Percentiles rank a stretch among this genome's conserved stretches.
phyloP scores from a whole-genome alignment of 2,797 vertebrate species.

The Scolopax bukidnonensis region DNA sequence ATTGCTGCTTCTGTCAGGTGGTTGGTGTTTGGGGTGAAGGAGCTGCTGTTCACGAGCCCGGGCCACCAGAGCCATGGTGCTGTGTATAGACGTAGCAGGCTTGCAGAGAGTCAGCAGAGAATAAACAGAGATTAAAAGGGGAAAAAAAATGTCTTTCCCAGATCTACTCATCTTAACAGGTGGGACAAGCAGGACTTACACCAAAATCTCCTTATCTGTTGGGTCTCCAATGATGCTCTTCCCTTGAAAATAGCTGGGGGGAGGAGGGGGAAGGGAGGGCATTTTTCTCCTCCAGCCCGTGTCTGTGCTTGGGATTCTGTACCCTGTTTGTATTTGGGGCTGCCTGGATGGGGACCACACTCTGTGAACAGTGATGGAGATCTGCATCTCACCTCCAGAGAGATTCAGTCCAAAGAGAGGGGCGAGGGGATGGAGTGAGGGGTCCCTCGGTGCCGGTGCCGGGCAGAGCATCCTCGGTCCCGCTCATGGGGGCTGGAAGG shows the following conservation, averaged over 20 bases:
- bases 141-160: background rate
- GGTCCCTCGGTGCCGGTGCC: background rate
- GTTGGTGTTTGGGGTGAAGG: background rate
- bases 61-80: fast-evolving
- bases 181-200: background rate
- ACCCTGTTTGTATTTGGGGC: background rate
- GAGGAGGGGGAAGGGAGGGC: background rate
- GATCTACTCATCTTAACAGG: background rate
- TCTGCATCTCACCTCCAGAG: background rate
- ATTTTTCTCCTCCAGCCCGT: background rate
- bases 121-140: background rate
- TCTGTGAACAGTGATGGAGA: background rate
- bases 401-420: fast-evolving
- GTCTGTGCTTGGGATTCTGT: background rate
- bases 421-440: fast-evolving
- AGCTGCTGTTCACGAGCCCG: background rate
- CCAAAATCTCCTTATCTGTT: background rate
- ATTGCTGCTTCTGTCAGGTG: background rate
- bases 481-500: fast-evolving
- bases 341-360: background rate
- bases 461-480: background rate
- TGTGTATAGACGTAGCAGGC: background rate
- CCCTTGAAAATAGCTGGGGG: background rate
- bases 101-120: background rate
- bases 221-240: background rate